Percentiles rank a stretch among this genome's conserved stretches.
Conservation (phyloP, 1,140 invertebrate species). For the Gonioctena quinquepunctata region DNA sequence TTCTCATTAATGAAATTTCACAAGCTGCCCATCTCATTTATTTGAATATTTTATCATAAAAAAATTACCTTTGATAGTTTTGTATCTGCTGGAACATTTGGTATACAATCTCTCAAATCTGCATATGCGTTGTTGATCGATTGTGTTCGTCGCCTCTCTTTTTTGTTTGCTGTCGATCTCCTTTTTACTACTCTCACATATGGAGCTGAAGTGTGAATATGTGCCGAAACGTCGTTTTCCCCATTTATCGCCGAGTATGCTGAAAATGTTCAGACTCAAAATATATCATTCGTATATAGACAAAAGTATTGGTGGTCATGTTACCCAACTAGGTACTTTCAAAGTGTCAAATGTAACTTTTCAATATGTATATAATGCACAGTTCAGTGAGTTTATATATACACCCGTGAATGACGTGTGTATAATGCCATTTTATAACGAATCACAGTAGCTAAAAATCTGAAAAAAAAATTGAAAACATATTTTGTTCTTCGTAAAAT, state of each 20-base stretch:
- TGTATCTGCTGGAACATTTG: slow-evolving; percentile 93
- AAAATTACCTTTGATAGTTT: slow-evolving; percentile 82
- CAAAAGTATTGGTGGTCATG: neutral
- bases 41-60: neutral
- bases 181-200: slow-evolving; percentile 70
- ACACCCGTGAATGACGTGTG: too few species aligned
- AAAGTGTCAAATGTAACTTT: neutral
- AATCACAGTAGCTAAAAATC: too few species aligned
- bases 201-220: slow-evolving; percentile 31
- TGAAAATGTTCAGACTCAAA: too few species aligned
- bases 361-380: neutral
- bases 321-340: neutral
- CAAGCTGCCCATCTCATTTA: neutral
- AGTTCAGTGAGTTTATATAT: too few species aligned
- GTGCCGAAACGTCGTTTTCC: slow-evolving; percentile 34
- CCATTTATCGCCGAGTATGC: slow-evolving; percentile 29
- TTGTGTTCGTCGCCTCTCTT: slow-evolving; percentile 87
- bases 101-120: slow-evolving; percentile 89
- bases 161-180: slow-evolving; percentile 87
- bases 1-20: neutral
- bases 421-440: too few species aligned
- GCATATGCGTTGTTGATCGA: slow-evolving; percentile 95
- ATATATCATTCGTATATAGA: too few species aligned
- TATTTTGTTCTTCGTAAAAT: too few species aligned
- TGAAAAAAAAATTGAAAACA: too few species aligned